phyloP scores from a whole-genome alignment of 1,140 invertebrate species.

The Sipha flava region DNA sequence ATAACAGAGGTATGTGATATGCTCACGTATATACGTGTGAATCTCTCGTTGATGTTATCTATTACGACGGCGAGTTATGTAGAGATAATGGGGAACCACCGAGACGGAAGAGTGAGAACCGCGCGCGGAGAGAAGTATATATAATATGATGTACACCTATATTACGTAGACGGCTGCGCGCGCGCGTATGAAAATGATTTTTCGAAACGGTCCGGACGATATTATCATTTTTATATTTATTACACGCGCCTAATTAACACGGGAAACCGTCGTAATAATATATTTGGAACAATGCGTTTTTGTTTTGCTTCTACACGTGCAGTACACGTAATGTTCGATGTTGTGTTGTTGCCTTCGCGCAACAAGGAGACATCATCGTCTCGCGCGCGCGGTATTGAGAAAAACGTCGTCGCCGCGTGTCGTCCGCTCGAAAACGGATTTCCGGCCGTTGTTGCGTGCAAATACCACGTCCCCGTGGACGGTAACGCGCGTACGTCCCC shows the following conservation, averaged over 20 bases:
- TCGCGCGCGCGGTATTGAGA: not conserved
- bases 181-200: not conserved
- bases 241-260: not conserved
- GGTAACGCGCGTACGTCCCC: too few species aligned
- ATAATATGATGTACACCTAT: too few species aligned
- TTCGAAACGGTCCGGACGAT: not conserved
- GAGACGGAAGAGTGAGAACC: slow-evolving; percentile 24
- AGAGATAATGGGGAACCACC: slow-evolving; percentile 1
- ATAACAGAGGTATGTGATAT: slow-evolving; percentile 5
- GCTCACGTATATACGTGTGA: slow-evolving; percentile 25
- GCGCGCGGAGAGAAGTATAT: not conserved
- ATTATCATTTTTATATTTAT: not conserved
- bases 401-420: slow-evolving; percentile 1
- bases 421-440: slow-evolving; percentile 2
- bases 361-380: not conserved
- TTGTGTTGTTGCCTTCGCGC: too few species aligned
- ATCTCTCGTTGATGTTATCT: slow-evolving; percentile 22
- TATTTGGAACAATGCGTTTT: slow-evolving; percentile 9
- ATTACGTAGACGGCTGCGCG: not conserved
- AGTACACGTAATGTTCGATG: too few species aligned
- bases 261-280: not conserved
- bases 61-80: not conserved
- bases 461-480: too few species aligned
- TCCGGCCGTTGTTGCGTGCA: not conserved
- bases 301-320: too few species aligned